Evolutionary conservation across 2,888 invertebrate species (phyloP), one percentile per base, ranked within the genome.

Genomic region (Nomada fucata): DNA sequence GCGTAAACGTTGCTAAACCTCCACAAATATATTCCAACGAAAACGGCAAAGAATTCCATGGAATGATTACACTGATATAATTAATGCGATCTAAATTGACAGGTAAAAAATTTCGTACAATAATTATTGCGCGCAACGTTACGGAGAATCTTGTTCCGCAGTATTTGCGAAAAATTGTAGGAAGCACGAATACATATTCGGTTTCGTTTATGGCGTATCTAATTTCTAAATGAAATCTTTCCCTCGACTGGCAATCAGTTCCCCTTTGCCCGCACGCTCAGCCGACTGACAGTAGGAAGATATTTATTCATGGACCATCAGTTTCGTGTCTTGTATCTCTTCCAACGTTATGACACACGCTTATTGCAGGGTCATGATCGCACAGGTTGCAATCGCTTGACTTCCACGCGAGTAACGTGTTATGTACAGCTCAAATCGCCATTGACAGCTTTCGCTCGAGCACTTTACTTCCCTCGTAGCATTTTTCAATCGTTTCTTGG

Each of bases 281-380:
- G 57, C 11, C 23, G 64, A 74, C 67, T 64, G 69, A 44, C 79
- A 69, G 69, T 75, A 61, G 60, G 60, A 53, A 79, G 70, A 82
- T 82, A 79, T 68, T 79, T 80, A 75, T 82, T 75, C 68, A 72
- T 72, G 76, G 63, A 68, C 75, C 71, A 76, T 80, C 79, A 76
- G 67, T 76, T 82, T 79, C 71, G 64, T 63, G 67, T 68, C 76
- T 71, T 75, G 67, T 80, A 67, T 59, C 63, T 53, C 53, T 63
- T 11, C n/a, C 71, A 67, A 64, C 75, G 79, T 82, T 68, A 70
- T 60, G 70, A 60, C 79, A 72, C 63, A 44, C 63, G 71, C 67
- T 76, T 79, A 80, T 59, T 79, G 82, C 82, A 72, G 80, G 82
- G 76, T 82, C 82, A 76, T 57, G 82, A 80, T 63, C 79, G 44